Percentiles rank a stretch among this genome's conserved stretches.
Conservation (phyloP, 2,888 invertebrate genomes). For the Corythucha ciliata region DNA sequence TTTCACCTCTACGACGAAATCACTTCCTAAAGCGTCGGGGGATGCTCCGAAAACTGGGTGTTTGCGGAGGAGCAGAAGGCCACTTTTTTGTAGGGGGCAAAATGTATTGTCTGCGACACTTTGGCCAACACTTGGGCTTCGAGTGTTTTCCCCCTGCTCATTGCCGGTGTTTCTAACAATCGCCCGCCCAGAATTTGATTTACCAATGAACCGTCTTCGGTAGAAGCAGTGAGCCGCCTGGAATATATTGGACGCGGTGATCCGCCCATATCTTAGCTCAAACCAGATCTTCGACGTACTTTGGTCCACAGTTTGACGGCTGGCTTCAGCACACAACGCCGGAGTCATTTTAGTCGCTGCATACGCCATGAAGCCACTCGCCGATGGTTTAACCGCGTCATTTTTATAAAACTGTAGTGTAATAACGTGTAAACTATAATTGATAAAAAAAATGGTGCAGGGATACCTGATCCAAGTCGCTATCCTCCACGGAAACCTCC, state of each 20-base stretch:
- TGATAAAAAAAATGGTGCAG: no score
- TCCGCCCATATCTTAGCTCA: not conserved
- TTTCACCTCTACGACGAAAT: not conserved
- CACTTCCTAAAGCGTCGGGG: not conserved
- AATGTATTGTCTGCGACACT: not conserved
- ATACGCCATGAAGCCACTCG: no score
- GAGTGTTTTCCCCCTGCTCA: not conserved
- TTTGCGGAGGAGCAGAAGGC: not conserved
- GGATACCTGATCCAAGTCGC: no score
- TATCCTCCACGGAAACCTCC: no score
- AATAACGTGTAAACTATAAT: no score
- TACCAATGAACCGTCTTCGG: not conserved
- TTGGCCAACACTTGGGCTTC: not conserved
- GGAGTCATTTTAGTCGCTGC: no score
- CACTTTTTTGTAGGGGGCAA: not conserved
- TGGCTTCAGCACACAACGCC: no score
- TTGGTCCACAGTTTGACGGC: not conserved
- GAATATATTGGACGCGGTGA: not conserved
- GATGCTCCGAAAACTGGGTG: not conserved
- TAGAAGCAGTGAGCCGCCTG: not conserved
- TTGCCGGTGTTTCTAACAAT: not conserved
- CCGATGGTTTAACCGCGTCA: no score
- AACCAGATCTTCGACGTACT: not conserved
- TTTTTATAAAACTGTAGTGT: no score
- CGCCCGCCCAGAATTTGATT: not conserved